Evolutionary conservation across 2,113 vertebrate genomes (phyloP).

Genomic region (Istiophorus platypterus): DNA sequence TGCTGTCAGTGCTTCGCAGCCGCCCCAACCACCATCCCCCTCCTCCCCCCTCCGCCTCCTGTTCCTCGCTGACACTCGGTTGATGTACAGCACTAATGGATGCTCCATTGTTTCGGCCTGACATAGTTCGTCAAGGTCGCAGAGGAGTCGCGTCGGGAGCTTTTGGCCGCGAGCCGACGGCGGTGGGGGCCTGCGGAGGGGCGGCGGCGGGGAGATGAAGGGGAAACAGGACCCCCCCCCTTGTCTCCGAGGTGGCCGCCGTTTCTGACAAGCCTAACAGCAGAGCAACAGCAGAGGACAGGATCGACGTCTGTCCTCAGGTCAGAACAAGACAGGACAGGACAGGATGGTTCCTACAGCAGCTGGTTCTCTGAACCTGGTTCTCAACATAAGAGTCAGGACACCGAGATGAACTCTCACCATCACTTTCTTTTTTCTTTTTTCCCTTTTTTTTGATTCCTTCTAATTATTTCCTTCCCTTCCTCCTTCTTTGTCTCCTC

Average conservation of each 20-base stretch:
- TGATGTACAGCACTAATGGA: slow-evolving; percentile 48
- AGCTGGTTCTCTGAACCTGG: fast-evolving
- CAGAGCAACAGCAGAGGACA: too few relatives aligned
- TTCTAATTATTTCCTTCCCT: not conserved
- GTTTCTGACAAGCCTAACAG: too few relatives aligned
- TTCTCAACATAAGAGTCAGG: too few relatives aligned
- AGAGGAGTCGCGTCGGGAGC: slow-evolving; percentile 19
- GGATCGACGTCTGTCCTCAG: too few relatives aligned
- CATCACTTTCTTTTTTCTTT: not conserved
- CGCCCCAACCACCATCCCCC: too few relatives aligned
- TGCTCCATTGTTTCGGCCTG: slow-evolving; percentile 37
- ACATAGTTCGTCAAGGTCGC: slow-evolving; percentile 47
- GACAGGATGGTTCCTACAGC: too few relatives aligned
- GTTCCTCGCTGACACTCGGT: slow-evolving; percentile 17
- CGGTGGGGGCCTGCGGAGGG: not conserved
- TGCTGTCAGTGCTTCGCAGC: not conserved
- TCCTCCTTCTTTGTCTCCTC: not conserved
- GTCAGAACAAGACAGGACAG: too few relatives aligned
- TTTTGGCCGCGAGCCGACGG: too few relatives aligned
- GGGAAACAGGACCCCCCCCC: too few relatives aligned
- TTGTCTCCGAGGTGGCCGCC: too few relatives aligned
- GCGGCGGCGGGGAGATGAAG: too few relatives aligned
- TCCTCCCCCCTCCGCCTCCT: not conserved
- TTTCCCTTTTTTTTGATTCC: not conserved
- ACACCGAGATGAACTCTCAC: too few relatives aligned